Percentiles rank a stretch among this genome's conserved stretches.
phyloP scores from a whole-genome alignment of 2,888 invertebrate genomes.

The Sarcophaga caerulescens region DNA sequence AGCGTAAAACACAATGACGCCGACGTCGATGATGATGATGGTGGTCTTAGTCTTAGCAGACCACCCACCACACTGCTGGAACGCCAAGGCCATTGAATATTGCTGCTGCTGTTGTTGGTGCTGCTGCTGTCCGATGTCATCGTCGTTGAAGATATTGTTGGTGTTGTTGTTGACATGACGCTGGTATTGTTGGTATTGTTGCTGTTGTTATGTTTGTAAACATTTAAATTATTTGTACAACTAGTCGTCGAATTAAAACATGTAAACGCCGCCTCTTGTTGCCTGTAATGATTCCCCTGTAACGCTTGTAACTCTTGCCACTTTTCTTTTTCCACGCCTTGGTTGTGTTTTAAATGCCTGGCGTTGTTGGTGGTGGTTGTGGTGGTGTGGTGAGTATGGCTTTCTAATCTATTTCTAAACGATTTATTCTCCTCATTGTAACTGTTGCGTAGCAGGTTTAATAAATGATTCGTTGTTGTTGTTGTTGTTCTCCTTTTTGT shows the following conservation, averaged over 20 bases:
- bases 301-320: not conserved
- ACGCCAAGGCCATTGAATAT: not conserved
- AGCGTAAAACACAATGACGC: slow-evolving; percentile 72
- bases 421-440: not conserved
- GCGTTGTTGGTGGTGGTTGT: no score
- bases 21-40: slow-evolving; percentile 42
- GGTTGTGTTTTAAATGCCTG: no score
- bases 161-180: not conserved
- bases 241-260: not conserved
- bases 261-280: not conserved
- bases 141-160: slow-evolving; percentile 7
- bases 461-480: no score
- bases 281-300: not conserved
- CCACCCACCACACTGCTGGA: not conserved
- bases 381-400: not conserved
- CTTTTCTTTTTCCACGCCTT: no score
- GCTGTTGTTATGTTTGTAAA: not conserved
- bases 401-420: slow-evolving; percentile 59
- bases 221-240: not conserved
- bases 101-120: not conserved
- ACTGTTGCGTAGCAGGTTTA: not conserved
- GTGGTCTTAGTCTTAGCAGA: slow-evolving; percentile 30
- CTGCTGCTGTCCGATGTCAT: slow-evolving; percentile 25
- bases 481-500: no score
- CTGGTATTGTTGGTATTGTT: not conserved